Percentiles rank a stretch among this genome's conserved stretches.
Conservation (phyloP, 2,888 invertebrate genomes). For the Rambutsinella grinnellia region DNA sequence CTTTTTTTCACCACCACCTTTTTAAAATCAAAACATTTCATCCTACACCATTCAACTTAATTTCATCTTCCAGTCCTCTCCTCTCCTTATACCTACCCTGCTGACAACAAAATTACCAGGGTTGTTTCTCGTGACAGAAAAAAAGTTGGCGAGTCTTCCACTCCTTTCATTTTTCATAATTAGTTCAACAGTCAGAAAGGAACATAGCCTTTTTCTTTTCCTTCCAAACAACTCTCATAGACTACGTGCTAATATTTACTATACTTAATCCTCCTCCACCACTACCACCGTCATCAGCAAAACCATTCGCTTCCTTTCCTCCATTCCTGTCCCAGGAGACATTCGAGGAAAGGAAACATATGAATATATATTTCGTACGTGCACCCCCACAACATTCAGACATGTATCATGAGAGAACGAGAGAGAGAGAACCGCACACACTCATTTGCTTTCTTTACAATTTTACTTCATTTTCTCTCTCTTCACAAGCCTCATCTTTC, state of each 20-base stretch:
- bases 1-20: background rate
- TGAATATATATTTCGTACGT: conserved; percentile 8
- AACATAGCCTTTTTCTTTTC: background rate
- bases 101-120: conserved; percentile 53
- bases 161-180: conserved; percentile 53
- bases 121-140: conserved; percentile 32
- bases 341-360: background rate
- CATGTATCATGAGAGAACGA: background rate
- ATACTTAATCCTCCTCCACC: background rate
- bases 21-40: no score
- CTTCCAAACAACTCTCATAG: background rate
- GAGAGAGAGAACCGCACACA: conserved; percentile 27
- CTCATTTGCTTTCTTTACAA: background rate
- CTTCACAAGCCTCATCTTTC: background rate
- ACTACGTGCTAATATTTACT: conserved; percentile 18
- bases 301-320: background rate
- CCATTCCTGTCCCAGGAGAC: conserved; percentile 12
- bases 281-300: background rate
- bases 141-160: conserved; percentile 6
- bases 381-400: background rate
- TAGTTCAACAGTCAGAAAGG: conserved; percentile 24
- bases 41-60: background rate
- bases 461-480: background rate
- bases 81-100: no score
- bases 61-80: no score